phyloP scores from a whole-genome alignment of 2,888 invertebrate species.

The Leuctra nigra region DNA sequence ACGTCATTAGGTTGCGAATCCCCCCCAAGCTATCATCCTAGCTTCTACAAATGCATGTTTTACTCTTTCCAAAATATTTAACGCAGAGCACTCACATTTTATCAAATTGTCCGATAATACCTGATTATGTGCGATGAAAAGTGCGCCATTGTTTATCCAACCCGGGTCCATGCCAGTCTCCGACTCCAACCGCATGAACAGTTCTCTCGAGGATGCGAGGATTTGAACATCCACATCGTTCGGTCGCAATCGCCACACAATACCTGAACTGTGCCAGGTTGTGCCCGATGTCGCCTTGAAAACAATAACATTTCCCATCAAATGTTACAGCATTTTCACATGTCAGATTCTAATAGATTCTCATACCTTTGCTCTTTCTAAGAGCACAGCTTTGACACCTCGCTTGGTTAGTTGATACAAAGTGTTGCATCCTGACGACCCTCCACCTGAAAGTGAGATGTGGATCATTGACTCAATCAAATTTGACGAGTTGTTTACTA shows the following conservation, averaged over 20 bases:
- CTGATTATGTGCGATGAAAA: conserved; percentile 73
- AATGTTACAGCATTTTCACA: neutral
- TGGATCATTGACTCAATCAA: too few species aligned
- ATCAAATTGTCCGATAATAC: conserved; percentile 40
- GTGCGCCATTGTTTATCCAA: conserved; percentile 83
- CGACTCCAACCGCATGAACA: conserved; percentile 61
- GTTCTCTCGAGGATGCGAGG: conserved; percentile 59
- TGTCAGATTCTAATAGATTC: neutral
- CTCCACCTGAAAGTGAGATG: conserved; percentile 57
- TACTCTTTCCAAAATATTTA: too few species aligned
- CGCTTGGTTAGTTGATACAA: conserved; percentile 70
- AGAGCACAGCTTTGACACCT: conserved; percentile 67
- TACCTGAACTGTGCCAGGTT: conserved; percentile 76
- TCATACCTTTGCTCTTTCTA: conserved; percentile 64
- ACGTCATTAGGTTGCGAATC: too few species aligned
- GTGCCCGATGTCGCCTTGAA: conserved; percentile 70
- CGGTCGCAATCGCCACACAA: conserved; percentile 78
- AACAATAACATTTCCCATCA: neutral
- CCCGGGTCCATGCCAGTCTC: conserved; percentile 79
- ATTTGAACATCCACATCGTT: conserved; percentile 77
- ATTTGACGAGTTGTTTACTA: too few species aligned
- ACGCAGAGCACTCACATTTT: neutral
- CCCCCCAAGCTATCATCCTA: too few species aligned
- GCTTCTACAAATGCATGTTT: too few species aligned
- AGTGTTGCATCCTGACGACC: conserved; percentile 81